Evolutionary conservation across 2,797 vertebrate species (phyloP), one percentile per base, ranked within the genome.

Genomic region (Anableps anableps): DNA sequence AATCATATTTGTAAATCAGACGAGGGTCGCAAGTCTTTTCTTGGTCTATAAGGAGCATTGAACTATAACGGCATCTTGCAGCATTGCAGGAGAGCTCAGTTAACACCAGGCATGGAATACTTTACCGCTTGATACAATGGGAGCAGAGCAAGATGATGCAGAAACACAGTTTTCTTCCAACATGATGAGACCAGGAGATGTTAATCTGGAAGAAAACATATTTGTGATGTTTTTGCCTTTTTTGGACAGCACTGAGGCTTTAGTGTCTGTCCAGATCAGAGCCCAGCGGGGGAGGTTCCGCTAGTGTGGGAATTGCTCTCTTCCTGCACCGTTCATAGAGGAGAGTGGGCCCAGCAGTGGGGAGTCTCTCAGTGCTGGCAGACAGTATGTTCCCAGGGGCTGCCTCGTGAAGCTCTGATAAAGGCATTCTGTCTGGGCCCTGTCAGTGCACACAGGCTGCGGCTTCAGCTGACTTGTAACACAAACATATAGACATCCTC

Each of bases 401-500:
- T 81, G 82, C 81, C 91, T 94, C 90, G 38, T 88, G 89, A 89
- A 89, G 91, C 88, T 90, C 90, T 88, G 92, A 94, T 95, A 94
- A 94, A 95, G 93, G 92, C 94, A 80, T 90, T 91, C 90, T 92
- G 94, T 93, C 94, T 94, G 93, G 91, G 92, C 88, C 90, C 90
- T 91, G 94, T 95, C 94, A 94, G 76, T 86, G 86, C 80, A 79
- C 88, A 87, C 92, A 81, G 93, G 90, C 92, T 92, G 88, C 74
- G 80, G 91, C 91, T 90, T 88, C 79, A 86, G 87, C 87, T 93
- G 94, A 88, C 94, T 94, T 93, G 88, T 92, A 95, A 95, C 93
- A 90, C 91, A 96, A 95, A 95, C 95, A 96, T 92, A 93, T 91
- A 95, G 95, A 93, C 94, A 91, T 95, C 94, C 90, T 94, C 89